These are phyloP conservation scores for Bugula neritina DNA, from an alignment of 2,888 invertebrate species.

Conservation along the genomic window DNA sequence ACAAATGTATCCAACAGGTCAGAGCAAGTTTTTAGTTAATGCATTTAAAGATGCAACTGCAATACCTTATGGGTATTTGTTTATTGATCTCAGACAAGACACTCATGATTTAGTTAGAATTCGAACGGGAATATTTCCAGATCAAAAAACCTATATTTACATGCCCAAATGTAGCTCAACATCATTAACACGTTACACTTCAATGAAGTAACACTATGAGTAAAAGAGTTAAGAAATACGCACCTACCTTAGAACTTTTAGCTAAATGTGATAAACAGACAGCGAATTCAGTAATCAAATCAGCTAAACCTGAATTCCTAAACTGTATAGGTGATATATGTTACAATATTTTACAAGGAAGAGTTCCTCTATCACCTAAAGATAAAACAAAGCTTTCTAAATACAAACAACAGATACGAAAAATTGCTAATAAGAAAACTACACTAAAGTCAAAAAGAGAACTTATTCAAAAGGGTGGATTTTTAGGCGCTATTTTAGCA, in stretches of 20 bases:
- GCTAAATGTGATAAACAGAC: slow-evolving; percentile 19
- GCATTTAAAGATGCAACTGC: slow-evolving; percentile 24
- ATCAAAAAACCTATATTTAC: slow-evolving; percentile 1
- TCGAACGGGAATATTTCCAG: neutral
- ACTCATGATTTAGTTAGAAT: slow-evolving; percentile 7
- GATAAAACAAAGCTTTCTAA: slow-evolving; percentile 9
- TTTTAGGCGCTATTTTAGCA: neutral
- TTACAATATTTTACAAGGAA: slow-evolving; percentile 9
- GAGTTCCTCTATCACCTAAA: neutral
- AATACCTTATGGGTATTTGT: slow-evolving; percentile 3
- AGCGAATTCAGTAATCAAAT: neutral
- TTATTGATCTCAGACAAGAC: slow-evolving; percentile 9
- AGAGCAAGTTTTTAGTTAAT: neutral
- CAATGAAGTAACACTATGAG: neutral
- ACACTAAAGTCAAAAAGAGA: slow-evolving; percentile 16
- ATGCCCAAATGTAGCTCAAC: neutral
- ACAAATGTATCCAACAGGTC: slow-evolving; percentile 10
- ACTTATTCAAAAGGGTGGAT: slow-evolving; percentile 17
- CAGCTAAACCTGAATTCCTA: slow-evolving; percentile 17
- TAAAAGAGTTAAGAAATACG: slow-evolving; percentile 22
- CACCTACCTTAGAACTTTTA: slow-evolving; percentile 9
- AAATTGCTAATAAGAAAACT: neutral
- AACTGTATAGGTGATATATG: slow-evolving; percentile 3
- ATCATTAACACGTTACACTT: slow-evolving; percentile 15
- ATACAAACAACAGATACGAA: slow-evolving; percentile 6